phyloP scores from a whole-genome alignment of 2,797 vertebrate species.

The Pachyuromys duprasi region DNA sequence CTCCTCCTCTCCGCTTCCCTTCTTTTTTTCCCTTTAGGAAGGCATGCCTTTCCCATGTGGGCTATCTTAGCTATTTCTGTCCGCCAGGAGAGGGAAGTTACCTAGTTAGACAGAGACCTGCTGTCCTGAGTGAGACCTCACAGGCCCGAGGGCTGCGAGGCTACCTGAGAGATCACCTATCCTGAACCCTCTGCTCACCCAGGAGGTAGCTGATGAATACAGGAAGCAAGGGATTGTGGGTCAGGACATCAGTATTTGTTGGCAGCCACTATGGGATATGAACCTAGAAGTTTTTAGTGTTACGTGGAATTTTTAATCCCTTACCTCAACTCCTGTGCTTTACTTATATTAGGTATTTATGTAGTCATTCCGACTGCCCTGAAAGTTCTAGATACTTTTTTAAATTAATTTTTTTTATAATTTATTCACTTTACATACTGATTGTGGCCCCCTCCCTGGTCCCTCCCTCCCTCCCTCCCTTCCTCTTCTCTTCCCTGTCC shows the following conservation, averaged over 20 bases:
- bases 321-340: not conserved
- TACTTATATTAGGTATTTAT: not conserved
- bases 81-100: not conserved
- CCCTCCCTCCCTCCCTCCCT: no score
- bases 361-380: not conserved
- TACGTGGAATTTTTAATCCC: not conserved
- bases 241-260: accelerated
- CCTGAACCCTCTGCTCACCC: not conserved
- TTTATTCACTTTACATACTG: no score
- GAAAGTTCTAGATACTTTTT: not conserved
- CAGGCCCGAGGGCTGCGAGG: not conserved
- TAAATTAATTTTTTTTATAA: no score
- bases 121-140: not conserved
- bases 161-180: accelerated
- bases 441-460: no score
- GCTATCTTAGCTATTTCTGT: no score
- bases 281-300: not conserved
- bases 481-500: no score
- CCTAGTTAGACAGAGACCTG: not conserved
- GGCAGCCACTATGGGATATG: not conserved
- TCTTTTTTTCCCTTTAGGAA: not conserved
- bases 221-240: accelerated
- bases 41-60: not conserved
- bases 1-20: not conserved
- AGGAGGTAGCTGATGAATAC: not conserved